Evolutionary conservation across 2,888 invertebrate species (phyloP), one percentile per base, ranked within the genome.

Genomic region (Hyppa rectilinea): DNA sequence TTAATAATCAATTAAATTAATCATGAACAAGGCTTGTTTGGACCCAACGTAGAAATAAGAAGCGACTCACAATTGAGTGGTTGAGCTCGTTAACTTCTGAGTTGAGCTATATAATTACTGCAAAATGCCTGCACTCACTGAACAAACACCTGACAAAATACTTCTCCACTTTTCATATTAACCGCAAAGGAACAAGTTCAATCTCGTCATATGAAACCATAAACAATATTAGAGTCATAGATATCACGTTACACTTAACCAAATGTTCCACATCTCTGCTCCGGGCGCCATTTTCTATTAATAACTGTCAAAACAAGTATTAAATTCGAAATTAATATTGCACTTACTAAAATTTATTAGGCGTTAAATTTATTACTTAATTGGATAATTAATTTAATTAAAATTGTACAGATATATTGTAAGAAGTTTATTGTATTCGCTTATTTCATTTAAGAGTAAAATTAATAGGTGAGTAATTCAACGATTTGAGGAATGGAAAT

Each of bases 221-320:
- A 72, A 78, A 62, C 58, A 78, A 78, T 31, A 52, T 9, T n/a
- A 9, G 23, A 72, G 14, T 23, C 43, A 38, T n/a, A 64, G 60
- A 49, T 80, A 78, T 77, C 77, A 53, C 36, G 67, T 77, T 77
- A 67, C 77, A 50, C 31, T 67, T 50, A 50, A 67, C 75, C 80
- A 77, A 79, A 60, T 80, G 80, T 77, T 80, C n/a, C 17, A 6
- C 45, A 52, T 77, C 77, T 60, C 74, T 50, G 49, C 40, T 38
- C 14, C 26, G n/a, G 59, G 52, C 78, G 69, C 75, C 75, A 78
- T 80, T 68, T 73, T 78, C 68, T 78, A 80, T 65, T 75, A 70
- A 59, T 59, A 75, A 65, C 58, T 75, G 78, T 65, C 80, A 78
- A 80, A 79, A 80, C 78, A 80, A 40, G 43, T 64, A 79, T 61